Conservation (phyloP, 1,140 invertebrate genomes). For the Danaus plexippus region DNA sequence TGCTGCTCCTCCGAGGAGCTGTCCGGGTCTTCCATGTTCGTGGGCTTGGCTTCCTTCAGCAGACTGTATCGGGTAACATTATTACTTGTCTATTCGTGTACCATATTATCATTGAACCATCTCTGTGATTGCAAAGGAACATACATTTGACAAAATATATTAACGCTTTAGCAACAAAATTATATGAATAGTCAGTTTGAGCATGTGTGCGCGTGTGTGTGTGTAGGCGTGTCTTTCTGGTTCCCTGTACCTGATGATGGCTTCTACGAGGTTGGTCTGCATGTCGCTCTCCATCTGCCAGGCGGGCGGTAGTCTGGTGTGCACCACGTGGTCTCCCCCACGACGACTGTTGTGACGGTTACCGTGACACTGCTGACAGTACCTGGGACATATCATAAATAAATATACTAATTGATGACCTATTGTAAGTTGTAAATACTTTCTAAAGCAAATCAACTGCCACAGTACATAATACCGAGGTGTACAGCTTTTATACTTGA, state of each 20-base stretch:
- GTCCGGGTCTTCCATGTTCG: slow-evolving; percentile 76
- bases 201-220: no score
- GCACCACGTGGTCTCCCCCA: slow-evolving; percentile 91
- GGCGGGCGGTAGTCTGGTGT: slow-evolving; percentile 86
- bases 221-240: no score
- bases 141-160: no score
- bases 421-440: neutral
- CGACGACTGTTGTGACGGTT: slow-evolving; percentile 89
- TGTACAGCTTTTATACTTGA: no score
- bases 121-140: no score
- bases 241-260: slow-evolving; percentile 86
- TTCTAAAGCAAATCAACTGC: neutral
- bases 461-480: no score
- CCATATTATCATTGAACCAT: no score
- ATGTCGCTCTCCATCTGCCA: slow-evolving; percentile 92
- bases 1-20: slow-evolving; percentile 47
- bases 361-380: slow-evolving; percentile 92
- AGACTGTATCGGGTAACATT: slow-evolving; percentile 72
- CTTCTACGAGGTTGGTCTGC: slow-evolving; percentile 95
- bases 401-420: neutral
- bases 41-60: slow-evolving; percentile 84
- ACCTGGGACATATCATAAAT: slow-evolving; percentile 26
- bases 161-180: no score
- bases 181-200: no score
- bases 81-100: no score